Evolutionary conservation across 2,888 invertebrate species (phyloP).

Genomic region (Trachelus stipa): DNA sequence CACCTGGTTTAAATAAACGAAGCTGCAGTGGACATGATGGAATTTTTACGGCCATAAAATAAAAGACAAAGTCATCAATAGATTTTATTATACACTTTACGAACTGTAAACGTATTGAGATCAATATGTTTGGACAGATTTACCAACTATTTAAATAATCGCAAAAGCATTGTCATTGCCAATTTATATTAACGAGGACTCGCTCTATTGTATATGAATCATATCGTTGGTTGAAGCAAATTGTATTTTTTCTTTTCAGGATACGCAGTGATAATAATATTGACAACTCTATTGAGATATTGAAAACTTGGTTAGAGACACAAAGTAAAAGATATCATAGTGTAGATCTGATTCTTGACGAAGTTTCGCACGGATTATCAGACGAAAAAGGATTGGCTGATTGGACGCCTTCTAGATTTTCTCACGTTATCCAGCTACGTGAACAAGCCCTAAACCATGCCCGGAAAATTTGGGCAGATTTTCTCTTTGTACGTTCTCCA

Average conservation of each 20-base stretch:
- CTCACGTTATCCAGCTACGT: slow-evolving; percentile 82
- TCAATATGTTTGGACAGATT: neutral
- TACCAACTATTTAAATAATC: neutral
- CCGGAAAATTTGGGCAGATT: slow-evolving; percentile 88
- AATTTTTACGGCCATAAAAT: neutral
- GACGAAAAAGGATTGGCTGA: slow-evolving; percentile 77
- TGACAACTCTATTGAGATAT: slow-evolving; percentile 80
- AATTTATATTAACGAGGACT: neutral
- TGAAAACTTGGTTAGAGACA: slow-evolving; percentile 78
- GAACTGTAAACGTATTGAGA: neutral
- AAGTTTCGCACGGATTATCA: slow-evolving; percentile 62
- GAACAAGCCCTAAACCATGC: slow-evolving; percentile 81
- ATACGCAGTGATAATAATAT: slow-evolving; percentile 88
- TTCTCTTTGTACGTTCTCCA: slow-evolving; percentile 78
- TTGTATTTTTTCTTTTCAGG: slow-evolving; percentile 69
- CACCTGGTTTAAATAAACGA: neutral
- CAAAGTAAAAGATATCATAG: slow-evolving; percentile 78
- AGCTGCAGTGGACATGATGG: neutral
- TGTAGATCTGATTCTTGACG: slow-evolving; percentile 72
- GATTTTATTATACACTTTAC: neutral
- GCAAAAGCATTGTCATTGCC: neutral
- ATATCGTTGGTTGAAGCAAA: neutral
- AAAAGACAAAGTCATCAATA: neutral
- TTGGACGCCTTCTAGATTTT: slow-evolving; percentile 83
- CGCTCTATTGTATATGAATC: neutral